phyloP scores from a whole-genome alignment of 1,140 invertebrate species.

The Drosophila ficusphila region DNA sequence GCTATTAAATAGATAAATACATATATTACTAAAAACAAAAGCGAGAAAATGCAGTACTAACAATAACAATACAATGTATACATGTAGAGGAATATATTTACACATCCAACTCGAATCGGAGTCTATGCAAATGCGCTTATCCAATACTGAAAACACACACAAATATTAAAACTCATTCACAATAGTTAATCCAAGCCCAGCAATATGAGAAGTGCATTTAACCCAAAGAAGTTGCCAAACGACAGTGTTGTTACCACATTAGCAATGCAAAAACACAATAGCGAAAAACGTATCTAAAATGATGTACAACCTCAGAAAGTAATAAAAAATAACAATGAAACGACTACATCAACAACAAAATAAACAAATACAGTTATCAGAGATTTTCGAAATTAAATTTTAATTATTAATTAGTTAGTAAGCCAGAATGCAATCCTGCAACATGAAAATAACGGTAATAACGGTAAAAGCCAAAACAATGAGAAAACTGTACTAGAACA shows the following conservation, averaged over 20 bases:
- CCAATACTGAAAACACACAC: slow-evolving; percentile 27
- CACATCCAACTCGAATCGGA: slow-evolving; percentile 43
- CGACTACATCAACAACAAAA: slow-evolving; percentile 22
- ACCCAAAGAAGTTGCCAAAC: slow-evolving; percentile 75
- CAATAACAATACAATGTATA: slow-evolving; percentile 66
- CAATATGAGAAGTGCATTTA: slow-evolving; percentile 78
- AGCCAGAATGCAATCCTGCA: slow-evolving; percentile 47
- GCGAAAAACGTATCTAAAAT: slow-evolving; percentile 35
- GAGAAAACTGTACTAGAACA: slow-evolving; percentile 47
- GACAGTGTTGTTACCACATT: slow-evolving; percentile 31
- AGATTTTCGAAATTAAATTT: slow-evolving; percentile 64
- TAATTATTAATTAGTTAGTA: slow-evolving; percentile 78
- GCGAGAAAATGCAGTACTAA: slow-evolving; percentile 68
- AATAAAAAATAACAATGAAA: slow-evolving; percentile 17
- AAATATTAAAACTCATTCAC: slow-evolving; percentile 17
- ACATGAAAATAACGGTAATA: slow-evolving; percentile 33
- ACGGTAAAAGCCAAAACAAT: slow-evolving; percentile 41
- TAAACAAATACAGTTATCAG: slow-evolving; percentile 49
- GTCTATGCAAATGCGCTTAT: slow-evolving; percentile 49
- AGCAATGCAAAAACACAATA: slow-evolving; percentile 41
- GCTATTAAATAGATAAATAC: slow-evolving; percentile 62
- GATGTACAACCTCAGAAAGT: slow-evolving; percentile 36
- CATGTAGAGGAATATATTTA: slow-evolving; percentile 75
- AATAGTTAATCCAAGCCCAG: slow-evolving; percentile 33
- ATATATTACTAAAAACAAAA: slow-evolving; percentile 52